Evolutionary conservation across 1,140 invertebrate genomes (phyloP).

Genomic region (Gonioctena quinquepunctata): DNA sequence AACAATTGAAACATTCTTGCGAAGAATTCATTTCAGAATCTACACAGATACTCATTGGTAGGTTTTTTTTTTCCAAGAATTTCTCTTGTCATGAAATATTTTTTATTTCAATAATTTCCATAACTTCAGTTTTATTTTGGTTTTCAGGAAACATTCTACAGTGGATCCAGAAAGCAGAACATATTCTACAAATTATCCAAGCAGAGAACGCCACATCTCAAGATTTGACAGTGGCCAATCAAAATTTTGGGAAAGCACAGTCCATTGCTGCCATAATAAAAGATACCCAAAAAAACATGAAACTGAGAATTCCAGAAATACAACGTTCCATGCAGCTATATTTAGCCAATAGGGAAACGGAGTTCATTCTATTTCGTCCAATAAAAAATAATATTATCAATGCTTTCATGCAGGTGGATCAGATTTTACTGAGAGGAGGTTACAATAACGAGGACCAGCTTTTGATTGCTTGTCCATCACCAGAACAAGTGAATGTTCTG

Average conservation of each 20-base stretch:
- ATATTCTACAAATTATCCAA: slow-evolving; percentile 35
- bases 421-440: slow-evolving; percentile 70
- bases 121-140: neutral
- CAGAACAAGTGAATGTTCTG: slow-evolving; percentile 90
- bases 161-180: slow-evolving; percentile 38
- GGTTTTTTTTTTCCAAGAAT: too few species aligned
- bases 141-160: slow-evolving; percentile 23
- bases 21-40: slow-evolving; percentile 86
- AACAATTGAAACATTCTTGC: slow-evolving; percentile 88
- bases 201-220: slow-evolving; percentile 25
- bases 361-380: slow-evolving; percentile 92
- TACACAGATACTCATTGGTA: slow-evolving; percentile 73
- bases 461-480: slow-evolving; percentile 84
- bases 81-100: too few species aligned
- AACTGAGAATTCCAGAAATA: slow-evolving; percentile 76
- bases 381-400: slow-evolving; percentile 90
- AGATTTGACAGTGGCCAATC: slow-evolving; percentile 51
- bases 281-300: slow-evolving; percentile 72
- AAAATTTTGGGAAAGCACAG: slow-evolving; percentile 60
- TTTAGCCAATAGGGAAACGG: slow-evolving; percentile 94
- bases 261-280: slow-evolving; percentile 62
- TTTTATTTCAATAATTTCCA: too few species aligned
- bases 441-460: slow-evolving; percentile 81
- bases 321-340: slow-evolving; percentile 92
- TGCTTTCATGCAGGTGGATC: slow-evolving; percentile 81